phyloP scores from a whole-genome alignment of 2,888 invertebrate species.

The Metacarcinus magister region DNA sequence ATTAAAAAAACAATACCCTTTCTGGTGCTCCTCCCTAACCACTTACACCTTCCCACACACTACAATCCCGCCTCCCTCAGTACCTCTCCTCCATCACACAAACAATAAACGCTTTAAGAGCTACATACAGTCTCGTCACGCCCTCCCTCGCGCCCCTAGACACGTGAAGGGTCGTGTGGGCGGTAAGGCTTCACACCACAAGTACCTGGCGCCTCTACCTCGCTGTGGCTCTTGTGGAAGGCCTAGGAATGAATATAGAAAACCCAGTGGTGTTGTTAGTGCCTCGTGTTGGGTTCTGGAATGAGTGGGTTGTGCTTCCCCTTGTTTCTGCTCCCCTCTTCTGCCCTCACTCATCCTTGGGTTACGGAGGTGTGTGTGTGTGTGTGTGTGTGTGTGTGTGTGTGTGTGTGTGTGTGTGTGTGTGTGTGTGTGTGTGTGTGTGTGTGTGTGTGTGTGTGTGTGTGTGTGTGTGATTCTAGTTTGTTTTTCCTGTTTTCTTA shows the following conservation, averaged over 20 bases:
- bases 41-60: background rate
- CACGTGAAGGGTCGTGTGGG: background rate
- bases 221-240: background rate
- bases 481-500: background rate
- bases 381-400: constrained; percentile 26
- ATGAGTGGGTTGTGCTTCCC: background rate
- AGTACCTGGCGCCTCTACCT: background rate
- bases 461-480: background rate
- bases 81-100: background rate
- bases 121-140: background rate
- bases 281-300: background rate
- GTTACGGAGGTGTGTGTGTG: constrained; percentile 1
- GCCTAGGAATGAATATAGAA: background rate
- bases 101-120: background rate
- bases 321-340: background rate
- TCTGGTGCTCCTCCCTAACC: background rate
- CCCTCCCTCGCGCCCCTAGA: constrained; percentile 1
- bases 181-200: background rate
- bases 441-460: background rate
- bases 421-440: constrained; percentile 9
- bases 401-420: constrained; percentile 4
- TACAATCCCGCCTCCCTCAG: background rate
- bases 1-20: background rate
- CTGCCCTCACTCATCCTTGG: background rate
- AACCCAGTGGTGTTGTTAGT: background rate